Evolutionary conservation across 2,888 invertebrate species (phyloP), one percentile per base, ranked within the genome.

Genomic region (Sycophila texana): DNA sequence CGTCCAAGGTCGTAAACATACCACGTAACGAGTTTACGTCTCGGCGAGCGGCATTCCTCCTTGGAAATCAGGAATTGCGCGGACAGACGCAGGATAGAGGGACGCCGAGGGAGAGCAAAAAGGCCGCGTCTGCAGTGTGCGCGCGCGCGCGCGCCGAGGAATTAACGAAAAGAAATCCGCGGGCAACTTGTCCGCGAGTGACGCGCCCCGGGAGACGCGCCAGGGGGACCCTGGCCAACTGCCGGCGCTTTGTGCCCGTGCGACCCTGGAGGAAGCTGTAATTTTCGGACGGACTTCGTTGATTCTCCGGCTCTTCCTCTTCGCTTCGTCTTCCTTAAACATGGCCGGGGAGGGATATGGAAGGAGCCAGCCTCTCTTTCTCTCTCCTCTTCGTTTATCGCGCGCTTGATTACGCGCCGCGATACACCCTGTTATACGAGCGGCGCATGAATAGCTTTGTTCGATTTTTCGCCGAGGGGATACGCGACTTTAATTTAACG

Each of bases 1-100:
- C 78, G 82, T 80, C 80, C 82, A 79, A 80, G 82, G 78, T 80
- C 80, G 82, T 82, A 82, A 82, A 82, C 82, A 80, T 77, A 76
- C 75, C 80, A 67, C 66, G 80, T 82, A 82, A 82, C 80, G 80
- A 82, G 82, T 82, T 82, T 75, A 65, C 79, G 79, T 80, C 77
- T 74, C 74, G 80, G 78, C 76, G 76, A 81, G 77, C 79, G 79
- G 81, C 79, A 81, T 81, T 77, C 79, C 79, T 74, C 77, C 75
- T 77, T 77, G 77, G 79, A 74, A 80, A 80, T 82, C 82, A 80
- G 74, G 63, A 77, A 77, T 77, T 79, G 77, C 74, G 79, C 74
- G 79, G 76, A 78, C 78, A 75, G 70, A 47, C 10, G 72, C 20
- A 49, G 39, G 55, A 26, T 57, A n/a, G 68, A 12, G 39, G 5